Percentiles rank a stretch among this genome's conserved stretches.
Conservation (phyloP, 2,888 invertebrate genomes). For the Ectobius pallidus region DNA sequence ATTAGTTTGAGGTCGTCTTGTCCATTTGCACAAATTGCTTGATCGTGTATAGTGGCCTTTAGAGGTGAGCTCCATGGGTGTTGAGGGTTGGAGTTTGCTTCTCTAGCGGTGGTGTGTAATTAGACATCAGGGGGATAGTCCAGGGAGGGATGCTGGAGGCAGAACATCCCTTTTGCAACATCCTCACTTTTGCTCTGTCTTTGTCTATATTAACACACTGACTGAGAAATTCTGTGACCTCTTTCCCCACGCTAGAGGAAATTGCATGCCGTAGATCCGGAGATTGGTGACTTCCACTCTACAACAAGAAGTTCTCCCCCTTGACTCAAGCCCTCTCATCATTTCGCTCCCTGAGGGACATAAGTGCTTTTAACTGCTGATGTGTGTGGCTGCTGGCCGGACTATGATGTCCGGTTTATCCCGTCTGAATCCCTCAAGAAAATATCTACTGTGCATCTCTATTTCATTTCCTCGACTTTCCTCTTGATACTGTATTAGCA, state of each 20-base stretch:
- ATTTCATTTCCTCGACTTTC: too few relatives aligned
- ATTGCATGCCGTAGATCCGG: slow-evolving; percentile 15
- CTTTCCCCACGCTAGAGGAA: slow-evolving; percentile 8
- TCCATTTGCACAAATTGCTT: too few relatives aligned
- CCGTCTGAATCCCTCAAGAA: neutral
- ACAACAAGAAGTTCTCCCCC: neutral
- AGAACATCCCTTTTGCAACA: too few relatives aligned
- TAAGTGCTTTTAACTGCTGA: slow-evolving; percentile 2
- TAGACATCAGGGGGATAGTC: neutral
- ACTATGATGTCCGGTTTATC: neutral
- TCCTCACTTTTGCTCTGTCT: neutral
- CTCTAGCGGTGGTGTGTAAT: neutral
- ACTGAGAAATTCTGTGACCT: neutral
- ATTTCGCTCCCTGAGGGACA: slow-evolving; percentile 10
- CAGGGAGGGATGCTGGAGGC: neutral
- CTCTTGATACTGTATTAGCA: neutral
- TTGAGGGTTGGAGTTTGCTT: neutral
- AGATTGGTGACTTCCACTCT: slow-evolving; percentile 17
- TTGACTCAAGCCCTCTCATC: neutral
- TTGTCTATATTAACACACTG: neutral
- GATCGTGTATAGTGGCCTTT: too few relatives aligned
- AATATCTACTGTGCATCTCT: neutral
- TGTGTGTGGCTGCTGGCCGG: too few relatives aligned
- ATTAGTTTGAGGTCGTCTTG: too few relatives aligned
- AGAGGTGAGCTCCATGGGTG: too few relatives aligned